These are phyloP conservation scores for Lycocerus yunnanus DNA, from an alignment of 2,888 invertebrate genomes.

Conservation along the genomic window DNA sequence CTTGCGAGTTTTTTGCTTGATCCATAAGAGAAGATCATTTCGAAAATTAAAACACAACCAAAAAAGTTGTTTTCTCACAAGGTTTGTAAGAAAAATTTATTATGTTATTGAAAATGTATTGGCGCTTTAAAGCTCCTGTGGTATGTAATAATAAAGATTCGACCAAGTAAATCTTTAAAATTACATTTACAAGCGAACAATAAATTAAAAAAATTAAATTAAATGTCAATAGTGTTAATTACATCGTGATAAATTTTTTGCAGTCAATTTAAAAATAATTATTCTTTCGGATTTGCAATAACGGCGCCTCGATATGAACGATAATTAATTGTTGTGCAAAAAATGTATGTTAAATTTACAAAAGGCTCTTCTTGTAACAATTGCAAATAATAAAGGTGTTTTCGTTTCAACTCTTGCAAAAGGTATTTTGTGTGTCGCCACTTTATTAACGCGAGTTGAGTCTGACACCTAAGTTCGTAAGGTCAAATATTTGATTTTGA, in stretches of 20 bases:
- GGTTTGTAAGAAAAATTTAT: no score
- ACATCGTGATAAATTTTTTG: background rate
- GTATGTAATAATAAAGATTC: no score
- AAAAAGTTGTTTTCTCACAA: no score
- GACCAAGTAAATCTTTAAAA: no score
- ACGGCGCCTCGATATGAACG: background rate
- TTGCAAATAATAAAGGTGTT: slow-evolving; percentile 12
- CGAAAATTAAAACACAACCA: no score
- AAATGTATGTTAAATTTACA: background rate
- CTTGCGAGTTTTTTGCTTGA: no score
- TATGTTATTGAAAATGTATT: no score
- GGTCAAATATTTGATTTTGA: slow-evolving; percentile 29
- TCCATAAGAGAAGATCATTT: no score
- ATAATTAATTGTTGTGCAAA: background rate
- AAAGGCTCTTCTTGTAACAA: background rate
- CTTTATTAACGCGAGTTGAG: slow-evolving; percentile 11
- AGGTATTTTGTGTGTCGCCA: slow-evolving; percentile 18
- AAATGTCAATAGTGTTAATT: background rate
- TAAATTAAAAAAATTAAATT: background rate
- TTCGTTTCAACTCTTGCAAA: slow-evolving; percentile 9
- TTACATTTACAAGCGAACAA: background rate
- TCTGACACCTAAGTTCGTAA: slow-evolving; percentile 23
- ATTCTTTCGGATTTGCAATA: background rate
- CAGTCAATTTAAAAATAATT: background rate
- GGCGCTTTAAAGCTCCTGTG: no score